Conservation (phyloP, 2,113 vertebrate species). For the Melanerpes aurifrons region DNA sequence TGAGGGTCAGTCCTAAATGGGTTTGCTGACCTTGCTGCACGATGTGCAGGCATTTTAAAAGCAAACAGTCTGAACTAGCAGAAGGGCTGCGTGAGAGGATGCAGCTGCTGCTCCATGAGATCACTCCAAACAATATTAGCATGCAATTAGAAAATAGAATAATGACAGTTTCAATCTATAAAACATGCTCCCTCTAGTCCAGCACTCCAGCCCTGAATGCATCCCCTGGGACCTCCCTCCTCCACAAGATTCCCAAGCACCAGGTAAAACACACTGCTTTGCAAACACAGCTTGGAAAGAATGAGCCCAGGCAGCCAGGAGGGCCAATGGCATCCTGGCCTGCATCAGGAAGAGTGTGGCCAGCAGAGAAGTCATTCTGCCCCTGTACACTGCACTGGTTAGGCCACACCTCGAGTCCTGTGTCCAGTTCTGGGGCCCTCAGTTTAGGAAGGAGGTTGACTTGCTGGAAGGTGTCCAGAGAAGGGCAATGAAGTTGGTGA, state of each 20-base stretch:
- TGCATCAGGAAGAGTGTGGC: too few species aligned
- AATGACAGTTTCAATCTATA: not conserved
- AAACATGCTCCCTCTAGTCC: not conserved
- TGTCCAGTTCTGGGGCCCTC: too few species aligned
- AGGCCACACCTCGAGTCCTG: too few species aligned
- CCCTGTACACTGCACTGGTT: too few species aligned
- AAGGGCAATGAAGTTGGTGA: too few species aligned
- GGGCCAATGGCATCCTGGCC: too few species aligned
- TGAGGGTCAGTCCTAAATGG: not conserved
- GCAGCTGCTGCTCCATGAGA: not conserved
- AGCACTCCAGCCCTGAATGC: rapidly evolving
- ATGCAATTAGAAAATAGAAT: constrained; percentile 18
- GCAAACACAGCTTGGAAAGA: not conserved
- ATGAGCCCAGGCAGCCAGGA: not conserved
- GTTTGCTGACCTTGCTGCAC: not conserved
- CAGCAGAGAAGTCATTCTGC: too few species aligned
- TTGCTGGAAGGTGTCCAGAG: too few species aligned
- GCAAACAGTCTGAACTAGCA: constrained; percentile 3
- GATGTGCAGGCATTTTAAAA: not conserved
- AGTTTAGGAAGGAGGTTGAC: too few species aligned
- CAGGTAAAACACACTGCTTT: not conserved
- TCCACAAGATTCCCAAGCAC: not conserved
- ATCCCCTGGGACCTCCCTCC: not conserved
- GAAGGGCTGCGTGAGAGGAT: not conserved
- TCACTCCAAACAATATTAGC: not conserved